Base-by-base conservation (phyloP, 2,797 vertebrate species). In the Crenichthys baileyi region DNA sequence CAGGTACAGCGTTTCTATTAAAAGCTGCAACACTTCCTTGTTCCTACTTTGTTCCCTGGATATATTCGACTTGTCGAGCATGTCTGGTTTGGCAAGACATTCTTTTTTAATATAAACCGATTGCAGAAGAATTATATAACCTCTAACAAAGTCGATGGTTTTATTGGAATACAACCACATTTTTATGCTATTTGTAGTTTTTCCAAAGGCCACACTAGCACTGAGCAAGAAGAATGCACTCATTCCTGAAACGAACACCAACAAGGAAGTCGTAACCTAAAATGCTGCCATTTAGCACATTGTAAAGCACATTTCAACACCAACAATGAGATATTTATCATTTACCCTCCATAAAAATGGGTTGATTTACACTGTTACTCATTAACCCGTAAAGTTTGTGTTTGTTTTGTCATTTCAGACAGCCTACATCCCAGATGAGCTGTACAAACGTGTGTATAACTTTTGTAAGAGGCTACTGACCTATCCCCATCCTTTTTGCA, bases 401-500 rank as follows among this genome's bases (percentile, higher is more conserved):
- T 76, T 9, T 70, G 31, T 76, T 31, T 36, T 77, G 24, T 74
- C 61, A 75, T 93, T 81, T 7, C 93, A 99, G 98, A 95, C 96
- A 8, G 95, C 95, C 2, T 95, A 94, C 88, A 93, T 99, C 89
- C 93, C 97, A 0, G 96, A 98, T 0, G 97, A 97, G 68, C 93
- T 99, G 65, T 97, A 97, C 84, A 93, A 92, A 78, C 94, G 97
- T 20, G 94, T 96, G 51, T 99, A 99, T 0, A 85, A 96, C 81
- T 96, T 97, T 81, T 99, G 97, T 67, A 97, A 96, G 87, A 93
- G 92, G 89, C 92, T 98, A 41, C 91, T 99, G 81, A 98, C 97
- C 0, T 94, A 97, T 80, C 97, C 98, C 3, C 94, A 96, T 60
- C 98, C 98, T 0, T 99, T 97, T 92, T 97, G 97, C 93, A 94